Conservation (phyloP, 2,113 vertebrate genomes). For the Siniperca chuatsi region DNA sequence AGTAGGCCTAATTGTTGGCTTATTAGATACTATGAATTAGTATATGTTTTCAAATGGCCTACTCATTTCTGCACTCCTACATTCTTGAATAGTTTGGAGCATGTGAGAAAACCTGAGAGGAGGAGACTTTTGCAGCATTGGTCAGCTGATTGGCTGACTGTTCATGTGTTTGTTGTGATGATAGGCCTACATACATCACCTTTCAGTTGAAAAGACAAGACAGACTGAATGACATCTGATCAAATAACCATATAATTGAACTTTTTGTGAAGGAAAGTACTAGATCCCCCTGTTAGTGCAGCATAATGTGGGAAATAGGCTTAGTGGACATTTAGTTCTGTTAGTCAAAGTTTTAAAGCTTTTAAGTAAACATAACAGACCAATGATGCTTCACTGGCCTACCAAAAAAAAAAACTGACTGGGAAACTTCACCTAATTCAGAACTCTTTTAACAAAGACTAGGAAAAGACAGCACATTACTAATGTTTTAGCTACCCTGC, state of each 20-base stretch:
- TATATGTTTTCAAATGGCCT: neutral
- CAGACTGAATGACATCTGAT: neutral
- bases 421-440: too few relatives aligned
- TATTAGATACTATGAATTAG: neutral
- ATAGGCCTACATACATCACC: neutral
- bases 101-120: neutral
- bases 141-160: conserved; percentile 38
- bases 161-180: conserved; percentile 20
- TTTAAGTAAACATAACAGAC: neutral
- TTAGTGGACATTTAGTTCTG: neutral
- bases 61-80: neutral
- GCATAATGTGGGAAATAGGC: too few relatives aligned
- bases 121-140: neutral
- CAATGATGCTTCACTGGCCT: too few relatives aligned
- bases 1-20: too few relatives aligned
- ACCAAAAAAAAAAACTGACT: too few relatives aligned
- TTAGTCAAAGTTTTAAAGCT: neutral
- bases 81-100: neutral
- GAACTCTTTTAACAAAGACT: too few relatives aligned
- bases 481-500: too few relatives aligned
- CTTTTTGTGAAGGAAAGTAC: neutral
- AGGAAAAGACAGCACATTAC: too few relatives aligned
- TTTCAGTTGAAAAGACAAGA: neutral
- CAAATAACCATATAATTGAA: neutral
- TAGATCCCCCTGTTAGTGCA: neutral